Percentiles rank a stretch among this genome's conserved stretches.
Conservation (phyloP, 2,797 vertebrate genomes). For the Microctenopoma lineatum region DNA sequence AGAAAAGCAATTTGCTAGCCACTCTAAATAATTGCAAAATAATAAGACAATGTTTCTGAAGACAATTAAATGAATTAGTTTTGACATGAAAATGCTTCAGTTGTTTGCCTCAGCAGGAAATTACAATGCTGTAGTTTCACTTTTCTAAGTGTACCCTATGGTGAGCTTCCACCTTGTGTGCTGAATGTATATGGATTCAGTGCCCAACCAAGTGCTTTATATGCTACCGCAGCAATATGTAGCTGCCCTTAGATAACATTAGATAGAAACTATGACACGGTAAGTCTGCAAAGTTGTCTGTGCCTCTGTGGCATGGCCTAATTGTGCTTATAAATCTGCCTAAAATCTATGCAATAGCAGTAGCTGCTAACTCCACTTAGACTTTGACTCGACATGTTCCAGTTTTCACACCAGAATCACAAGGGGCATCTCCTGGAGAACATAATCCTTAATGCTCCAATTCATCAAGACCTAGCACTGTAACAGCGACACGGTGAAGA, state of each 20-base stretch:
- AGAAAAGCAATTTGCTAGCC: conserved; percentile 54
- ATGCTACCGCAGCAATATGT: conserved; percentile 29
- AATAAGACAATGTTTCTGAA: conserved; percentile 50
- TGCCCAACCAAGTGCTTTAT: conserved; percentile 14
- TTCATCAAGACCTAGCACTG: conserved; percentile 54
- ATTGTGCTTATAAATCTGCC: conserved; percentile 66
- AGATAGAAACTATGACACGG: conserved; percentile 48
- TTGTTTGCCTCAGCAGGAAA: conserved; percentile 43
- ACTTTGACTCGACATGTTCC: conserved; percentile 55
- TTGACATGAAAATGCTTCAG: conserved; percentile 49
- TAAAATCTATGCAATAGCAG: conserved; percentile 37
- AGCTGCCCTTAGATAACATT: conserved; percentile 27
- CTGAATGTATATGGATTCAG: conserved; percentile 23
- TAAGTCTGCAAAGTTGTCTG: conserved; percentile 37
- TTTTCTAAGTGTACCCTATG: conserved; percentile 10
- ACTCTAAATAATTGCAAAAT: conserved; percentile 67
- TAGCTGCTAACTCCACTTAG: conserved; percentile 37
- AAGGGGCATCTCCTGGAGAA: conserved; percentile 53
- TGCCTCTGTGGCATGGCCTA: conserved; percentile 32
- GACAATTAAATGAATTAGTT: conserved; percentile 51
- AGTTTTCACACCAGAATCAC: conserved; percentile 58
- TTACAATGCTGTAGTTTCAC: conserved; percentile 18
- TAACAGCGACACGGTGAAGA: conserved; percentile 43
- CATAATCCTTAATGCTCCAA: conserved; percentile 64
- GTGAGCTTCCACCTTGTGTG: conserved; percentile 8